Base-by-base conservation (phyloP, 2,797 vertebrate genomes). In the Poeciliopsis presidionis region DNA sequence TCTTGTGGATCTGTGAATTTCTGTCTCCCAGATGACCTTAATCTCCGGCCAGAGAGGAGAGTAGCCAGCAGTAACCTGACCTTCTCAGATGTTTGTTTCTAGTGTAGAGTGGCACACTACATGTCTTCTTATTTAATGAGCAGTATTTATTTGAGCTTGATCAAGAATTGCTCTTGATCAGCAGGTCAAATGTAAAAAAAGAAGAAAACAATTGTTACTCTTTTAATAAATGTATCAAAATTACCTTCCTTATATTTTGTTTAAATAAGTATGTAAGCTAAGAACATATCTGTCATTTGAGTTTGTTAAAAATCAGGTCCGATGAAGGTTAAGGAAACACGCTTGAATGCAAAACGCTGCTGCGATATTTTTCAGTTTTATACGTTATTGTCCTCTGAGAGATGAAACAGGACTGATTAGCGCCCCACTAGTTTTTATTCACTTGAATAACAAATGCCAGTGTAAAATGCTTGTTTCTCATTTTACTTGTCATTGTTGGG, bases 21-120 rank as follows among this genome's bases (percentile, higher is more conserved):
- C 65, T 82, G 75, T 43, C 65, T 87, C 86, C 81, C 84, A 65
- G 71, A 72, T 90, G 88, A 91, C 93, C 91, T 91, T 89, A 91
- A 90, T 82, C 86, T 55, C 75, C 81, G n/a, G 82, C 84, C 86
- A 89, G 76, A 78, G 75, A 77, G 83, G 85, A 78, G 76, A 86
- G 79, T 74, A 41, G 84, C 82, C 79, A 88, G 72, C 76, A 74
- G 89, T 90, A 87, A 90, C 72, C 79, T 84, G 88, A 92, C 84
- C 86, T 86, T 88, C 82, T 89, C 84, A 87, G 81, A 87, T 89
- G 82, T 83, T 88, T 89, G 82, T 82, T 88, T 88, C 81, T 70
- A 81, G 72, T 85, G 72, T 77, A 70, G 81, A 76, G 70, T 55
- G 45, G 46, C 79, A 80, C 70, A 74, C 73, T 74, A 59, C 74